phyloP scores from a whole-genome alignment of 1,140 invertebrate species.

The Drosophila burlai region DNA sequence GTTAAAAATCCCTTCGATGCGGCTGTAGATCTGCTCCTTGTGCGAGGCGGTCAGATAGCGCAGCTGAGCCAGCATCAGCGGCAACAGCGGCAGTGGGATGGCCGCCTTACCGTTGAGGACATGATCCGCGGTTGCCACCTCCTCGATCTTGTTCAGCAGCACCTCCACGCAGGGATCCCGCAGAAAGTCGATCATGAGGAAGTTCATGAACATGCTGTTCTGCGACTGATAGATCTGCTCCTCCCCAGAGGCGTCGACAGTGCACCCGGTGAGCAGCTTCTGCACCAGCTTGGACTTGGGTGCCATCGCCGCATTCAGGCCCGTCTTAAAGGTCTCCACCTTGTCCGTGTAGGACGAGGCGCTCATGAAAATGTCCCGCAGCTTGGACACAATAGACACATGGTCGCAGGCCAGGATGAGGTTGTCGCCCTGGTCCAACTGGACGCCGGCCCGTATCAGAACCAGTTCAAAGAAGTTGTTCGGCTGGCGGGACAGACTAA shows the following conservation, averaged over 20 bases:
- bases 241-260: constrained; percentile 67
- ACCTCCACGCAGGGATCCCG: constrained; percentile 84
- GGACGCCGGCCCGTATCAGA: constrained; percentile 69
- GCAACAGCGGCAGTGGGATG: constrained; percentile 56
- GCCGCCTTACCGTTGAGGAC: constrained; percentile 21
- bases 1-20: constrained; percentile 70
- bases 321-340: constrained; percentile 80
- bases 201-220: constrained; percentile 85
- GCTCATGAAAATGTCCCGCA: constrained; percentile 66
- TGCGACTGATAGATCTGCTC: constrained; percentile 82
- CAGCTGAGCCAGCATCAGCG: constrained; percentile 71
- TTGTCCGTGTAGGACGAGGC: constrained; percentile 73
- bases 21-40: constrained; percentile 62
- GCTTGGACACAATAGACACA: constrained; percentile 73
- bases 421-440: constrained; percentile 68
- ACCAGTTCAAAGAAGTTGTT: constrained; percentile 81
- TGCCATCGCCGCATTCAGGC: constrained; percentile 76
- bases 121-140: constrained; percentile 47
- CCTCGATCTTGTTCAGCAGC: constrained; percentile 82
- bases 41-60: constrained; percentile 72
- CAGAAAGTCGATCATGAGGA: constrained; percentile 85
- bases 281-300: constrained; percentile 77
- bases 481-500: constrained; percentile 68
- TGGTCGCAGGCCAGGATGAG: constrained; percentile 79
- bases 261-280: constrained; percentile 81